Evolutionary conservation across 2,888 invertebrate species (phyloP).

Genomic region (Mythimna impura): DNA sequence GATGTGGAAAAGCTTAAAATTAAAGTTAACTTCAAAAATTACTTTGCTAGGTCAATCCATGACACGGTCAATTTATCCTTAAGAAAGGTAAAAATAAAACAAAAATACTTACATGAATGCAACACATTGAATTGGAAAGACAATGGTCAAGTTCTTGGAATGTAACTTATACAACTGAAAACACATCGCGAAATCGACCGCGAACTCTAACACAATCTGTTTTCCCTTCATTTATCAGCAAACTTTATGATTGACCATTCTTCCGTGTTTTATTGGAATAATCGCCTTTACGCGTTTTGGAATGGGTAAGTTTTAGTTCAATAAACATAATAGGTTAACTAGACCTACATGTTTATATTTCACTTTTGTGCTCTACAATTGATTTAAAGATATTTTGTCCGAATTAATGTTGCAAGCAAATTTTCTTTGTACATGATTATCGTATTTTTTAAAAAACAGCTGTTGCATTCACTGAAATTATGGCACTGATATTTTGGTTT

Average conservation of each 20-base stretch:
- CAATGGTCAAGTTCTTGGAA: slow-evolving; percentile 65
- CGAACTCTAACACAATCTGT: slow-evolving; percentile 26
- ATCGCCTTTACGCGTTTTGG: background rate
- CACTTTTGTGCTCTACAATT: background rate
- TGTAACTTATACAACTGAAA: slow-evolving; percentile 56
- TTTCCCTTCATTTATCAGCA: slow-evolving; percentile 59
- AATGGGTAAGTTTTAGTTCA: slow-evolving; percentile 54
- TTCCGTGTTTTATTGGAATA: slow-evolving; percentile 42
- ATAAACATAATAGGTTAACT: background rate
- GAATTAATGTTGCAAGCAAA: background rate
- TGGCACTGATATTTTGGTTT: slow-evolving; percentile 16
- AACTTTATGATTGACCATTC: slow-evolving; percentile 51
- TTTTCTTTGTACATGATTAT: background rate
- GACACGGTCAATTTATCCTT: background rate
- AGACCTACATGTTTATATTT: background rate
- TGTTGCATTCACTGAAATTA: background rate
- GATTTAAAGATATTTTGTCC: background rate
- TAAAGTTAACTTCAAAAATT: background rate
- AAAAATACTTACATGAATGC: slow-evolving; percentile 33
- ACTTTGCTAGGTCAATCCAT: background rate
- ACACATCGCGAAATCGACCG: slow-evolving; percentile 41
- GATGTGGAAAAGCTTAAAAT: background rate
- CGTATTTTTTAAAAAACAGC: background rate
- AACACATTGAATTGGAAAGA: slow-evolving; percentile 46
- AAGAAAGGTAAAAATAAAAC: background rate